Evolutionary conservation across 2,888 invertebrate species (phyloP).

Genomic region (Ennomos fuscantarius): DNA sequence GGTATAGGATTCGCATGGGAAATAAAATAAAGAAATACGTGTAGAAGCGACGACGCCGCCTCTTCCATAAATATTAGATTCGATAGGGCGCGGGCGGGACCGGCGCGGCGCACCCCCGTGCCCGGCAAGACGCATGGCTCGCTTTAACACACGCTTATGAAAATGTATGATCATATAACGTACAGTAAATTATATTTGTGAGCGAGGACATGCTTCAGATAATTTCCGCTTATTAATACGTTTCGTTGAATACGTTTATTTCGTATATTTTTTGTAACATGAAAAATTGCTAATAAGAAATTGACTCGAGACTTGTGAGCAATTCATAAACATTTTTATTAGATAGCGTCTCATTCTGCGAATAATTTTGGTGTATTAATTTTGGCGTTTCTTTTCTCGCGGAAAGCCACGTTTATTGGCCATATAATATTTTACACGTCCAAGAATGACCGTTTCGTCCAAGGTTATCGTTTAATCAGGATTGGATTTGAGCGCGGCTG

Average conservation of each 20-base stretch:
- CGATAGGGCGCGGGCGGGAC: constrained; percentile 47
- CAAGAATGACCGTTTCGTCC: constrained; percentile 30
- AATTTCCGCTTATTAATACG: constrained; percentile 37
- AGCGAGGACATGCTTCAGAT: constrained; percentile 30
- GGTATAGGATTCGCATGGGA: constrained; percentile 40
- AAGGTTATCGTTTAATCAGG: constrained; percentile 44
- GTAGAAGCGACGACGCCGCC: constrained; percentile 42
- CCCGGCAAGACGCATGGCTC: constrained; percentile 44
- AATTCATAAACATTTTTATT: constrained; percentile 1
- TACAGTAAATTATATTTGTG: constrained; percentile 42
- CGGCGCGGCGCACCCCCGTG: constrained; percentile 7
- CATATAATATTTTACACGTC: constrained; percentile 31
- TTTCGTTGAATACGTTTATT: constrained; percentile 12
- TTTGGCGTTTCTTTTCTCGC: constrained; percentile 20
- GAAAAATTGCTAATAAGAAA: constrained; percentile 7
- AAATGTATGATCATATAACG: constrained; percentile 52
- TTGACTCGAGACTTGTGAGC: neutral
- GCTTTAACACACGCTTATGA: constrained; percentile 52
- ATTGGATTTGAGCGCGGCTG: constrained; percentile 43
- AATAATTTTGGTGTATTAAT: constrained; percentile 9
- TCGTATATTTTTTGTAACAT: constrained; percentile 1
- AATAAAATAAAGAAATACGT: constrained; percentile 48
- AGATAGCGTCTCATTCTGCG: constrained; percentile 1
- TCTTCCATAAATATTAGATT: constrained; percentile 65
- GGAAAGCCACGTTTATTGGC: constrained; percentile 28